phyloP scores from a whole-genome alignment of 2,113 vertebrate genomes.

The Orcinus orca region DNA sequence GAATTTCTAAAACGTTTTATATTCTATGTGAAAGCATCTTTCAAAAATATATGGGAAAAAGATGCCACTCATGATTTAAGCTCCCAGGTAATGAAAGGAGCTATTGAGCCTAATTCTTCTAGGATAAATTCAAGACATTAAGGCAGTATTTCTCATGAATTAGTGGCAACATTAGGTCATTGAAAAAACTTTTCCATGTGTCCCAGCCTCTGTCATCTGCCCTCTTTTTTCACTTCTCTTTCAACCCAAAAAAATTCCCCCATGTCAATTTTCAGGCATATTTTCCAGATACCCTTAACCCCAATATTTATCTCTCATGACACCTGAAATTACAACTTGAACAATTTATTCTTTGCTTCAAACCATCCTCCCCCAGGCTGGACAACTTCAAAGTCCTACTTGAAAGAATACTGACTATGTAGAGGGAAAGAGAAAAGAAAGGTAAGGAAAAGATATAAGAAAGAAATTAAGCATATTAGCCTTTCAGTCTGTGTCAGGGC shows the following conservation, averaged over 20 bases:
- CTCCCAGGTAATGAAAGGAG: background rate
- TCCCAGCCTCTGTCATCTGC: background rate
- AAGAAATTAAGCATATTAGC: background rate
- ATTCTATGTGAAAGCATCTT: background rate
- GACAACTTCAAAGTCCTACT: background rate
- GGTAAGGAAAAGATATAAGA: background rate
- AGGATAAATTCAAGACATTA: background rate
- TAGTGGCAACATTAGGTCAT: background rate
- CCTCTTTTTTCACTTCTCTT: background rate
- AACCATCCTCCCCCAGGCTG: background rate
- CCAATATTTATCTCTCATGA: background rate
- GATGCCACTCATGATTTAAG: background rate
- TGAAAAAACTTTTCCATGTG: background rate
- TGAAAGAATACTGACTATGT: background rate
- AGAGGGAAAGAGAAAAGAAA: background rate
- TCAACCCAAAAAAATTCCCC: background rate
- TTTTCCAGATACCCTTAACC: background rate
- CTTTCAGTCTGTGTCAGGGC: background rate
- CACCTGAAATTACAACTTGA: background rate
- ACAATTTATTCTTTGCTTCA: background rate
- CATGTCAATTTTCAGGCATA: background rate
- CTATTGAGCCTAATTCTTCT: background rate
- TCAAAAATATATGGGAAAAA: background rate
- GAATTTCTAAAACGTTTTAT: conserved; percentile 13
- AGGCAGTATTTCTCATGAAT: background rate